Evolutionary conservation across 2,888 invertebrate species (phyloP).

Genomic region (Blomia tropicalis): DNA sequence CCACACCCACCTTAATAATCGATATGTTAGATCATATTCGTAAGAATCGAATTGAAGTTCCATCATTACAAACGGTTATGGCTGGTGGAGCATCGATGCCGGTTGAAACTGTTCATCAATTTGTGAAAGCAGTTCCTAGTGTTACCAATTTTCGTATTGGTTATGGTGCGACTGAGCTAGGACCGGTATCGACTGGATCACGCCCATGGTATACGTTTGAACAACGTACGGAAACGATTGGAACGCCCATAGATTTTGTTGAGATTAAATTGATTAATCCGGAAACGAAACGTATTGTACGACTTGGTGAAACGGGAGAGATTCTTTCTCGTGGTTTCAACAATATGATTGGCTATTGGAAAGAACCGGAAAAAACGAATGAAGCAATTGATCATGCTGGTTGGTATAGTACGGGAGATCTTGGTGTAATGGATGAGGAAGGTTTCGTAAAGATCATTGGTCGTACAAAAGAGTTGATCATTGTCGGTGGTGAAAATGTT

Average conservation of each 20-base stretch:
- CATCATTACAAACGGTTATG: slow-evolving; percentile 16
- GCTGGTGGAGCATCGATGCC: slow-evolving; percentile 25
- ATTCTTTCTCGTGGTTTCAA: slow-evolving; percentile 55
- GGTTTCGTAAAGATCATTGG: slow-evolving; percentile 56
- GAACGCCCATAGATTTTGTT: slow-evolving; percentile 18
- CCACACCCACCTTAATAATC: slow-evolving; percentile 23
- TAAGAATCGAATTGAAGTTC: slow-evolving; percentile 1
- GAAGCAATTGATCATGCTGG: slow-evolving; percentile 49
- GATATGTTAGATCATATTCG: slow-evolving; percentile 24
- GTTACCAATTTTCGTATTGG: slow-evolving; percentile 21
- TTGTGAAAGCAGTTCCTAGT: slow-evolving; percentile 14
- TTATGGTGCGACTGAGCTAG: slow-evolving; percentile 26
- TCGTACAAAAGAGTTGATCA: slow-evolving; percentile 41
- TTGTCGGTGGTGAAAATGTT: slow-evolving; percentile 43
- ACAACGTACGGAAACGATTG: not conserved
- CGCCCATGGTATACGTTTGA: not conserved
- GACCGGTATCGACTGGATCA: slow-evolving; percentile 9
- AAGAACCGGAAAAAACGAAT: slow-evolving; percentile 54
- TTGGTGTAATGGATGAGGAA: slow-evolving; percentile 48
- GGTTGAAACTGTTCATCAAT: slow-evolving; percentile 19
- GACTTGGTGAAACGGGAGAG: slow-evolving; percentile 55
- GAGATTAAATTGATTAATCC: slow-evolving; percentile 41
- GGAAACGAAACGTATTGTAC: slow-evolving; percentile 46
- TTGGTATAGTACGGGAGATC: slow-evolving; percentile 69
- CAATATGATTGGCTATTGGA: slow-evolving; percentile 67